Conservation (phyloP, 2,113 vertebrate species). For the Dinomys branickii region DNA sequence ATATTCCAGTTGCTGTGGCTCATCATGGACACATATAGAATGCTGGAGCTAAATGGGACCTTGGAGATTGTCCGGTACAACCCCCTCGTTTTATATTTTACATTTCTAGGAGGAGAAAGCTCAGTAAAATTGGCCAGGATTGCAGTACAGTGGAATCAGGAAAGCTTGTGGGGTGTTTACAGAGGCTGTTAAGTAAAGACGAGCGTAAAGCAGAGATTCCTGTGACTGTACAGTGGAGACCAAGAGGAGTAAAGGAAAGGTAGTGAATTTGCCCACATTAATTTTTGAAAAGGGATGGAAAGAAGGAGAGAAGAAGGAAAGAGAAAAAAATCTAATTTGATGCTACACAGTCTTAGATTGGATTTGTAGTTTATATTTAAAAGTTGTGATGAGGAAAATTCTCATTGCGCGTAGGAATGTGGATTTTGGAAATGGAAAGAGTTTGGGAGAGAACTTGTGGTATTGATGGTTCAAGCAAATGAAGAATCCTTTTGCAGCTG, state of each 20-base stretch:
- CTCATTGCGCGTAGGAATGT: slow-evolving; percentile 59
- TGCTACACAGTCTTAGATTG: background rate
- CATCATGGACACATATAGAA: slow-evolving; percentile 49
- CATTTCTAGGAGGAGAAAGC: slow-evolving; percentile 24
- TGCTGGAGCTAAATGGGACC: slow-evolving; percentile 52
- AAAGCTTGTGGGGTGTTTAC: background rate
- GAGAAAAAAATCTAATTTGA: slow-evolving; percentile 10
- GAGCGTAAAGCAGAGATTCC: background rate
- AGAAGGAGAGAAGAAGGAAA: background rate
- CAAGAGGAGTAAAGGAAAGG: background rate
- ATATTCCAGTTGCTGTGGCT: slow-evolving; percentile 55
- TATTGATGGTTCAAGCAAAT: background rate
- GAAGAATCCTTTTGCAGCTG: slow-evolving; percentile 49
- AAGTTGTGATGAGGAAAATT: slow-evolving; percentile 54
- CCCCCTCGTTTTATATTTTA: slow-evolving; percentile 52
- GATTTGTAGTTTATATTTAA: slow-evolving; percentile 63
- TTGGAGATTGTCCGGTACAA: slow-evolving; percentile 36
- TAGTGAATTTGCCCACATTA: background rate
- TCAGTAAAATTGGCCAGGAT: slow-evolving; percentile 35
- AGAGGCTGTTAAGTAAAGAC: background rate
- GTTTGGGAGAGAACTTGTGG: slow-evolving; percentile 18
- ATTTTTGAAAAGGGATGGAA: background rate
- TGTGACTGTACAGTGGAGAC: background rate
- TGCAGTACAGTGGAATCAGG: background rate
- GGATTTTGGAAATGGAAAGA: slow-evolving; percentile 69